Evolutionary conservation across 1,140 invertebrate genomes (phyloP).

Genomic region (Drosophila rhopaloa): DNA sequence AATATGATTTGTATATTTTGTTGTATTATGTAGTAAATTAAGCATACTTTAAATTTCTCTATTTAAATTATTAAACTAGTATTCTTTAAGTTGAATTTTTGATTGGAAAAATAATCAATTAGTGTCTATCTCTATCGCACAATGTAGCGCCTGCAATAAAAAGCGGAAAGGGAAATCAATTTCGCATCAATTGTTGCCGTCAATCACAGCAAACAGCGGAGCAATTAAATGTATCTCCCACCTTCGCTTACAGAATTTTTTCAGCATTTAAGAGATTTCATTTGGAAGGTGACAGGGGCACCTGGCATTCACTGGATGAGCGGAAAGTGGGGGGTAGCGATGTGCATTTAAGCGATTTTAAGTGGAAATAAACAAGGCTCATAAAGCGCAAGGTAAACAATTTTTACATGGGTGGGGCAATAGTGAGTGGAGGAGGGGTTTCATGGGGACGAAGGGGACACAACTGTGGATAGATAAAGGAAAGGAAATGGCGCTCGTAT

Average conservation of each 20-base stretch:
- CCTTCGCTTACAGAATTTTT: constrained; percentile 13
- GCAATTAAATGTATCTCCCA: constrained; percentile 32
- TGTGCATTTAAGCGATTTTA: constrained; percentile 62
- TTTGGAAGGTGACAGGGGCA: constrained; percentile 34
- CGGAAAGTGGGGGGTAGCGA: not conserved
- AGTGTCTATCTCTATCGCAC: no score
- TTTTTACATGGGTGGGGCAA: constrained; percentile 47
- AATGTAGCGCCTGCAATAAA: not conserved
- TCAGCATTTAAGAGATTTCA: constrained; percentile 31
- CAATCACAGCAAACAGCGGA: constrained; percentile 26
- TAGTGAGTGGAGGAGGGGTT: not conserved
- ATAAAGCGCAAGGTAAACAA: constrained; percentile 75
- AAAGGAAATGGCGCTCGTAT: constrained; percentile 69
- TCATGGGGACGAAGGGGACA: not conserved
- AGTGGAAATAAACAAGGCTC: constrained; percentile 64
- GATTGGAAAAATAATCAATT: no score
- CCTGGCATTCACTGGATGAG: constrained; percentile 3
- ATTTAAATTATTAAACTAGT: no score
- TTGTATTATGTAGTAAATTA: no score
- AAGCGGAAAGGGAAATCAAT: constrained; percentile 20
- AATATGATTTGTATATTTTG: no score
- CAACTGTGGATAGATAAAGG: constrained; percentile 48
- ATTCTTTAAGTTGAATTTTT: no score
- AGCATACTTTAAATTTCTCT: no score
- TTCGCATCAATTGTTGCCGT: constrained; percentile 31